phyloP scores from a whole-genome alignment of 37 sponge, comb jelly and placozoan genomes.

The Aphrocallistes beatrix region DNA sequence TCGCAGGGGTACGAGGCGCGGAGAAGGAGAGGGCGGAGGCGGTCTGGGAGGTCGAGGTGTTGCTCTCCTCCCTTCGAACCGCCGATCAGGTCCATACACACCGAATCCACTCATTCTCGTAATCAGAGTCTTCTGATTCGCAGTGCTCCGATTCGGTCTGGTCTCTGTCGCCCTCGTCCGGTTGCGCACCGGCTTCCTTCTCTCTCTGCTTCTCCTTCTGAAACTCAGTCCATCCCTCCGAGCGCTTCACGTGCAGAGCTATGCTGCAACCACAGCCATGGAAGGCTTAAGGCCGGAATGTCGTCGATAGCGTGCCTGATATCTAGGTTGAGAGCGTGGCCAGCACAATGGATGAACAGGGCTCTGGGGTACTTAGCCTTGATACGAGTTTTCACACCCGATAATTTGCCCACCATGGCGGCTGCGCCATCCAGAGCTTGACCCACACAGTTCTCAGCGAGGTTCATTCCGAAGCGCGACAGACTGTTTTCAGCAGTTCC shows the following conservation, averaged over 20 bases:
- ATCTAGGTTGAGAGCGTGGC: background rate
- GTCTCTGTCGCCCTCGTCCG: background rate
- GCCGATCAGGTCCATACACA: background rate
- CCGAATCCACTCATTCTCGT: background rate
- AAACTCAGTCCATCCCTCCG: background rate
- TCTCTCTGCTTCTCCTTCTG: background rate
- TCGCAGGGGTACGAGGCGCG: constrained; percentile 75
- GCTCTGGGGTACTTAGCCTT: constrained; percentile 26
- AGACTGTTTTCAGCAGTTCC: no score
- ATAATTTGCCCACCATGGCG: constrained; percentile 29
- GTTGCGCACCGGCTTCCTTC: background rate
- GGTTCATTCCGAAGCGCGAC: no score
- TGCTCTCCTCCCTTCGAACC: constrained; percentile 25
- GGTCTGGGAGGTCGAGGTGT: constrained; percentile 15
- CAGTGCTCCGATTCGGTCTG: background rate
- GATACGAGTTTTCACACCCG: constrained; percentile 38
- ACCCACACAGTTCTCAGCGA: no score
- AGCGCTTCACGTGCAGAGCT: background rate
- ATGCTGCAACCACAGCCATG: background rate
- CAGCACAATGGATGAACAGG: constrained; percentile 6
- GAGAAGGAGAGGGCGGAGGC: constrained; percentile 61
- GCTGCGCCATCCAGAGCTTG: constrained; percentile 54
- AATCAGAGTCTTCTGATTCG: background rate
- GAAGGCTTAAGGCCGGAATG: background rate
- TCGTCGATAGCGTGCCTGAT: background rate